Percentiles rank a stretch among this genome's conserved stretches.
Evolutionary conservation across 2,888 invertebrate genomes (phyloP).

Genomic region (Agelastica alni): DNA sequence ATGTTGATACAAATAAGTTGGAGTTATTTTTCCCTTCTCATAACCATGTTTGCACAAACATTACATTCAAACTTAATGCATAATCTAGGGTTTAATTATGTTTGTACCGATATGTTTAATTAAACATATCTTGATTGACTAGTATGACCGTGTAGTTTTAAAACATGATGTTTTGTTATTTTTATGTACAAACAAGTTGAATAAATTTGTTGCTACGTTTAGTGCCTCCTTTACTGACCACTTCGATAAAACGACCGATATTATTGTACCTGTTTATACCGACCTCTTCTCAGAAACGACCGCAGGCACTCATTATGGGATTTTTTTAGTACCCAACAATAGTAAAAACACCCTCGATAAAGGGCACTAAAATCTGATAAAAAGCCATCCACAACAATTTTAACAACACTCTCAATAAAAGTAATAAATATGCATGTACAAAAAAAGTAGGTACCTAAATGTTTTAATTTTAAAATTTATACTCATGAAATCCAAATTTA

Average conservation of each 20-base stretch:
- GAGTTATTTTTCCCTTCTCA: background rate
- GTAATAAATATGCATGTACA: no score
- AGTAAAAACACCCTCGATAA: no score
- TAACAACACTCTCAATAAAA: no score
- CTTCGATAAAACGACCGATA: background rate
- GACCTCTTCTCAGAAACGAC: no score
- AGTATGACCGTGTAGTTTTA: conserved; percentile 1
- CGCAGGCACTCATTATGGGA: no score
- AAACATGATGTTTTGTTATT: background rate
- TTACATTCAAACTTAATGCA: background rate
- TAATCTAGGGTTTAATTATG: background rate
- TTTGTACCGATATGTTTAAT: background rate
- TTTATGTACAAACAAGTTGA: background rate
- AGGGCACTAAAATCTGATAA: no score
- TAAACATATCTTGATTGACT: background rate
- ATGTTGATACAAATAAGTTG: background rate
- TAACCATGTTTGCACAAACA: background rate
- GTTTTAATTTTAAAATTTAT: no score
- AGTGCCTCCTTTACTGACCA: background rate
- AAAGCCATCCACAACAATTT: no score
- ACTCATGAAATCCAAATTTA: no score
- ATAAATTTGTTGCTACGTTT: background rate
- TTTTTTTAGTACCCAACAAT: no score
- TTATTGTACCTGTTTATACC: no score
- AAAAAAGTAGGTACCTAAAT: no score